Evolutionary conservation across 2,888 invertebrate species (phyloP).

Genomic region (Stomorhina lunata): DNA sequence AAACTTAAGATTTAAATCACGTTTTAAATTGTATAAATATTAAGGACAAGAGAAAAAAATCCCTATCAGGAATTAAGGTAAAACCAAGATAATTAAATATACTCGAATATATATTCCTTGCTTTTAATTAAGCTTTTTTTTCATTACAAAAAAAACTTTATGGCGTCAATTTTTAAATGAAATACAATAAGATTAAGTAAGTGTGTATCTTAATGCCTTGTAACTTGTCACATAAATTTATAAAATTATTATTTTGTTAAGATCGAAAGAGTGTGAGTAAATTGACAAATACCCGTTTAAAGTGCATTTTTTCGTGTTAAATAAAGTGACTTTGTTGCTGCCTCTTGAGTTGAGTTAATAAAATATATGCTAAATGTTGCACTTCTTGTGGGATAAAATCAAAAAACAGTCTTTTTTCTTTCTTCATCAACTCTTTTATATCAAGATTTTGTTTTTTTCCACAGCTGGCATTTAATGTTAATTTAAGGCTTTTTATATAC

Average conservation of each 20-base stretch:
- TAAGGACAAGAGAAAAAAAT: neutral
- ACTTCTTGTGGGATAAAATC: constrained; percentile 2
- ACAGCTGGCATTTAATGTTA: neutral
- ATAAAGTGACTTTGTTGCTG: neutral
- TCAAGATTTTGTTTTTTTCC: neutral
- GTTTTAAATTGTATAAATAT: constrained; percentile 58
- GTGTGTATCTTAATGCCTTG: constrained; percentile 42
- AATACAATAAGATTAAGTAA: constrained; percentile 34
- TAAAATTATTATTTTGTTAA: constrained; percentile 31
- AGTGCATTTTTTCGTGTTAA: neutral
- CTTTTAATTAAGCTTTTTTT: neutral
- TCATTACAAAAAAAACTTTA: neutral
- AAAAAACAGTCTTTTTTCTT: no score
- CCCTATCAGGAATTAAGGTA: neutral
- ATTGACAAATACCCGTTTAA: neutral
- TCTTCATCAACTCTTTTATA: constrained; percentile 1
- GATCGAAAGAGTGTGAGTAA: neutral
- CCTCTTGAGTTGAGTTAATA: neutral
- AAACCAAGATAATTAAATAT: neutral
- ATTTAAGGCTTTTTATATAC: constrained; percentile 1
- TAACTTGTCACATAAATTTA: constrained; percentile 41
- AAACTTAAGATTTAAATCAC: constrained; percentile 50
- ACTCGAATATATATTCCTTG: neutral
- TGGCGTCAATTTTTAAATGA: constrained; percentile 10
- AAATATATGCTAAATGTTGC: constrained; percentile 11